Base-by-base conservation (phyloP, 1,140 invertebrate genomes). In the Drosophila lini region DNA sequence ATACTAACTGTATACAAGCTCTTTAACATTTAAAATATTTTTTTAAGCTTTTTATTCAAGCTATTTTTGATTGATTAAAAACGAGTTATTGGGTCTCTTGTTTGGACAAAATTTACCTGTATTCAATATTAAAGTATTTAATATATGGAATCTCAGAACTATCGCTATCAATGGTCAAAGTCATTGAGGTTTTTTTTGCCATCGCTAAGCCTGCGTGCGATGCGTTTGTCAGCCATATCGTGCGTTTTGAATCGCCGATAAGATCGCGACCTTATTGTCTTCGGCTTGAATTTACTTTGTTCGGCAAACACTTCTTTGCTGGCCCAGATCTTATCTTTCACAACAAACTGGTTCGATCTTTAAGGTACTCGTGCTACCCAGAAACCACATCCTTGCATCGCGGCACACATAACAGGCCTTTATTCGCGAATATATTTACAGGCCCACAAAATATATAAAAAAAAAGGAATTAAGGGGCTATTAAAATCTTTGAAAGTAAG, bases 401-500 rank as follows among this genome's bases (percentile, higher is more conserved):
- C 55, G 55, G 70, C 73, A 83, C 73, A 80, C 80, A 84, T 83
- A 83, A 80, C 50, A 57, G 44, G 56, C 40, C 40, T 44, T 15
- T 55, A 22, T 59, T 63, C 56, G 74, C 71, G 78, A 79, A 79
- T 79, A 79, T 86, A 82, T 70, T 73, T 52, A 52, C 38, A 65
- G 55, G 56, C 44, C 61, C 50, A 64, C 52, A 58, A 41, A 45
- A 69, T 1, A 38, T 13, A 38, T 5, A 15, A 10, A 65, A 74
- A 85, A 63, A 78, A 67, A 78, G 47, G 44, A 63, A 73, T 62
- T 88, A 75, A 67, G 67, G 55, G 79, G 56, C 75, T 57, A 86
- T 85, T 82, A 82, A 88, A 79, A 38, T 61, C 64, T 70, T 75
- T 45, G 62, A 56, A 64, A 84, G 68, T 74, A 40, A 45, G 22